These are phyloP conservation scores for Laticauda colubrina DNA, from an alignment of 2,113 vertebrate species.

Conservation along the genomic window DNA sequence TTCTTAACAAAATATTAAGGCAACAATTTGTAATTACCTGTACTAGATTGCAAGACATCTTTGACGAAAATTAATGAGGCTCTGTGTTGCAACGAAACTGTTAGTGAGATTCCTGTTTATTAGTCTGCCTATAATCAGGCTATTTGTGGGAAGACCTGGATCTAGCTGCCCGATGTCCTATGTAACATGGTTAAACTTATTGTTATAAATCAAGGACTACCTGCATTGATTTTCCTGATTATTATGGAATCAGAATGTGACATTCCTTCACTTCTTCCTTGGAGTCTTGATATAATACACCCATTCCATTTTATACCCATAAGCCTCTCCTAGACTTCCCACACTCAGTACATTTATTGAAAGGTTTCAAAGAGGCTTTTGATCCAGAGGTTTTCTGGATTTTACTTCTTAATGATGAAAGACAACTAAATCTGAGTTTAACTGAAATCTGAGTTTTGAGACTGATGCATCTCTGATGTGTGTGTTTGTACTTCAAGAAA, in stretches of 20 bases:
- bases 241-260: background rate
- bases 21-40: background rate
- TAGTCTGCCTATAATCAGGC: background rate
- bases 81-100: background rate
- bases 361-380: constrained; percentile 5
- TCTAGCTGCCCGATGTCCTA: background rate
- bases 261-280: background rate
- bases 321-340: background rate
- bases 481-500: background rate
- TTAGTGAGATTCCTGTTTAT: background rate
- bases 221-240: background rate
- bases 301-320: background rate
- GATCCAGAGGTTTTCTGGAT: background rate
- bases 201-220: too few species aligned
- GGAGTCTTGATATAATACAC: background rate
- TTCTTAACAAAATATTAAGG: background rate
- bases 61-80: background rate
- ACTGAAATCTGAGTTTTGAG: constrained; percentile 29
- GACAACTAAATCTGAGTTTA: background rate
- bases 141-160: background rate
- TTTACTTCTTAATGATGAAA: background rate
- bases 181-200: too few species aligned
- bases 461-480: background rate
- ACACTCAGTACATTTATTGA: background rate
- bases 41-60: background rate